phyloP scores from a whole-genome alignment of 2,797 vertebrate genomes.

The Orientallactaga sibirica region DNA sequence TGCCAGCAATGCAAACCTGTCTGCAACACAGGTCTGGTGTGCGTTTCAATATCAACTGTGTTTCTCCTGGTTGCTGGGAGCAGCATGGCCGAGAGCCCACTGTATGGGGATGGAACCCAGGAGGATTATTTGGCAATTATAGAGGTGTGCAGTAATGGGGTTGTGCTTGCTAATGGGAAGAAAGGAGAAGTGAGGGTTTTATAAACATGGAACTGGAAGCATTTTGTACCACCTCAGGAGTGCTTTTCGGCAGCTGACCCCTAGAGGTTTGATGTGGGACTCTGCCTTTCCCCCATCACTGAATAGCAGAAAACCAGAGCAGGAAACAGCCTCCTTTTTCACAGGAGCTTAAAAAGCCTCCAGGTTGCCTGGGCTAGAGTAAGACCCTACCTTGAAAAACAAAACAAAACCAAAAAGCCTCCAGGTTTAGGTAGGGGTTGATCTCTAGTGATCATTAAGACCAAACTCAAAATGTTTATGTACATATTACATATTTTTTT shows the following conservation, averaged over 20 bases:
- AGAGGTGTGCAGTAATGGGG: not conserved
- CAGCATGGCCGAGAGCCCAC: conserved; percentile 38
- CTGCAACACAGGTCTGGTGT: not conserved
- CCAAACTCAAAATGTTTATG: conserved; percentile 6
- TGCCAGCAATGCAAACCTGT: too few relatives aligned
- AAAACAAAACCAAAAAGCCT: not conserved
- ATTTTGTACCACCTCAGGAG: conserved; percentile 51
- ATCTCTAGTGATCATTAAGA: conserved; percentile 10
- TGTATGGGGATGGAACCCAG: not conserved
- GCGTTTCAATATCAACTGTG: not conserved
- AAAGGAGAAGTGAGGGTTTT: conserved; percentile 28
- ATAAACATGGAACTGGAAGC: conserved; percentile 32
- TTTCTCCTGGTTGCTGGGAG: conserved; percentile 39
- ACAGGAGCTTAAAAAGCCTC: not conserved
- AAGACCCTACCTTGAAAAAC: too few relatives aligned
- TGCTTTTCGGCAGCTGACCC: conserved; percentile 22
- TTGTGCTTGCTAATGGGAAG: not conserved
- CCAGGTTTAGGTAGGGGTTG: not conserved
- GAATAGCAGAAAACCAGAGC: not conserved
- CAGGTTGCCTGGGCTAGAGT: too few relatives aligned
- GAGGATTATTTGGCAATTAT: conserved; percentile 31
- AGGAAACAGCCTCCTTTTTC: not conserved
- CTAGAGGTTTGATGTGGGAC: not conserved
- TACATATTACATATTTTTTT: not conserved
- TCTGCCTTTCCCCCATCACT: not conserved